These are phyloP conservation scores for Dyspetes luteomarginatus DNA, from an alignment of 2,888 invertebrate species.

Conservation along the genomic window DNA sequence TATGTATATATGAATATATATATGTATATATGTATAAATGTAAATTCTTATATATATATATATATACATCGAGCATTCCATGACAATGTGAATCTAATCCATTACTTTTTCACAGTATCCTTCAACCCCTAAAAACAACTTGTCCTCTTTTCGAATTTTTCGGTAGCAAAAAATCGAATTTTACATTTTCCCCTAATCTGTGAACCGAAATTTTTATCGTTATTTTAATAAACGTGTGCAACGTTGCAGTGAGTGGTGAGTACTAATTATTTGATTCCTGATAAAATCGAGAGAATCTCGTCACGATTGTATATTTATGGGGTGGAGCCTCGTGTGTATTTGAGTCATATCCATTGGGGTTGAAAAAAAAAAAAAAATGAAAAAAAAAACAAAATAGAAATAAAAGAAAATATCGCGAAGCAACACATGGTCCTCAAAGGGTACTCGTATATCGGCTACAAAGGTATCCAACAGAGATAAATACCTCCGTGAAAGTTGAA, in stretches of 20 bases:
- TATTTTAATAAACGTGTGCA: not conserved
- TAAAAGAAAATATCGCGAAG: conserved; percentile 56
- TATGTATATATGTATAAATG: conserved; percentile 31
- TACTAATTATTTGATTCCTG: conserved; percentile 61
- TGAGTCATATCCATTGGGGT: conserved; percentile 8
- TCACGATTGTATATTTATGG: not conserved
- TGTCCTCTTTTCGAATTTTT: too few relatives aligned
- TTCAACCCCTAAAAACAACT: too few relatives aligned
- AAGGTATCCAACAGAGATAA: conserved; percentile 83
- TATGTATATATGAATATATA: conserved; percentile 44
- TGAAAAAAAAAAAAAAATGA: conserved; percentile 44
- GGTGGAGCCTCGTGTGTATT: conserved; percentile 12
- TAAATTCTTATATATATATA: conserved; percentile 26
- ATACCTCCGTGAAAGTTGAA: conserved; percentile 79
- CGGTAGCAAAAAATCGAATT: too few relatives aligned
- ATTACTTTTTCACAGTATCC: too few relatives aligned
- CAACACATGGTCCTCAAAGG: conserved; percentile 81
- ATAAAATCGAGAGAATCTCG: conserved; percentile 54
- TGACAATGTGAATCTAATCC: too few relatives aligned
- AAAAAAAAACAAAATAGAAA: not conserved
- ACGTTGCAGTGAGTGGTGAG: not conserved
- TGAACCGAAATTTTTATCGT: too few relatives aligned
- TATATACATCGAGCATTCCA: not conserved
- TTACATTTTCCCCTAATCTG: too few relatives aligned
- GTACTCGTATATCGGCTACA: conserved; percentile 77